A percentile compares a stretch with the other conserved stretches of the same genome.
Conservation (phyloP, 2,113 vertebrate species). For the Rhynchopsitta pachyrhyncha region DNA sequence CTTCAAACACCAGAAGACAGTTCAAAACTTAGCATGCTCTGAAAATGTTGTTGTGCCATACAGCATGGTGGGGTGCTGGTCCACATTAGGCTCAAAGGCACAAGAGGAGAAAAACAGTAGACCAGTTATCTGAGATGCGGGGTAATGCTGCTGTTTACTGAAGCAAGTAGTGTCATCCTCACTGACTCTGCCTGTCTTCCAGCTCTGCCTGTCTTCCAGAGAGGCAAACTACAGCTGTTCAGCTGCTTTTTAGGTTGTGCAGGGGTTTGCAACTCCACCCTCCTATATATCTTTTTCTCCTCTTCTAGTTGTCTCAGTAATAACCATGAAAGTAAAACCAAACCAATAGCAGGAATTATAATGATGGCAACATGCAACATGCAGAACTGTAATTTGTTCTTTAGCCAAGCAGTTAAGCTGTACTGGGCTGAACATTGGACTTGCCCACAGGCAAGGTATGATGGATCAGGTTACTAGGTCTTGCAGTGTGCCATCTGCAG, state of each 20-base stretch:
- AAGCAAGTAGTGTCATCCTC: background rate
- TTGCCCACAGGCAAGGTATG: background rate
- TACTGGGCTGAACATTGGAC: background rate
- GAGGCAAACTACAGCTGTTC: background rate
- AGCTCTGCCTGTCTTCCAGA: background rate
- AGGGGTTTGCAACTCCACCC: background rate
- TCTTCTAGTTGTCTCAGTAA: background rate
- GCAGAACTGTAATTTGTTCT: background rate
- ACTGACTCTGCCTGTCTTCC: background rate
- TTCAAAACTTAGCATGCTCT: background rate
- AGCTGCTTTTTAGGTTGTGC: background rate
- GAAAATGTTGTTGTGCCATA: background rate
- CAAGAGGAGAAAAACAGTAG: rapidly evolving
- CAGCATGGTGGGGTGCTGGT: background rate
- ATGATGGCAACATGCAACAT: background rate
- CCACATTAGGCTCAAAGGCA: background rate
- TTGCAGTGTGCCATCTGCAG: background rate
- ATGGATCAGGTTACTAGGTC: background rate
- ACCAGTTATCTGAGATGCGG: background rate
- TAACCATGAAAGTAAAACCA: background rate
- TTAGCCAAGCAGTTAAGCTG: background rate
- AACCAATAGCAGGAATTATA: background rate
- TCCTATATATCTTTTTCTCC: background rate
- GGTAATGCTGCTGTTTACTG: background rate
- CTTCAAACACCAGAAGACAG: background rate